Conservation (phyloP, 2,797 vertebrate genomes). For the Diplodus sargus region DNA sequence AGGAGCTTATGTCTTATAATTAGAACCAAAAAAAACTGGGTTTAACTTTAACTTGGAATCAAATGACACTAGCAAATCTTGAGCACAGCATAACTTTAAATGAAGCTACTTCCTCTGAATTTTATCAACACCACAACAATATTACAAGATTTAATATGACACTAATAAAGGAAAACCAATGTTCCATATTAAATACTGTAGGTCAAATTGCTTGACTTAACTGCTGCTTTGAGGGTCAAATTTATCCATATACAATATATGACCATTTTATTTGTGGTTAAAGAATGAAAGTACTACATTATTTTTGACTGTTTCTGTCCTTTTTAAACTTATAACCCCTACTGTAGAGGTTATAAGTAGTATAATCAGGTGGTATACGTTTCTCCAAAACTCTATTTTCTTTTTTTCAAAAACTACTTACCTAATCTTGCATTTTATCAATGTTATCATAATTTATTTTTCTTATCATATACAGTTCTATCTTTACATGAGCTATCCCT, state of each 20-base stretch:
- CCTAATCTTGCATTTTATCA: no score
- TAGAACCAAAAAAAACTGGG: neutral
- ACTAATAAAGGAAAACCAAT: neutral
- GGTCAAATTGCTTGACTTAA: neutral
- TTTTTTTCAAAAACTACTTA: neutral
- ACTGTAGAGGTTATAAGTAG: neutral
- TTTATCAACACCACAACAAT: conserved; percentile 7
- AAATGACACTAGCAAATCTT: conserved; percentile 1
- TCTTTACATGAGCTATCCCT: neutral
- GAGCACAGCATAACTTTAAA: neutral
- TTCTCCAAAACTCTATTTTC: neutral
- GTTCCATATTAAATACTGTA: neutral
- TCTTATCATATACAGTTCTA: neutral
- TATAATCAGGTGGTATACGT: neutral
- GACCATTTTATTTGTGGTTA: neutral
- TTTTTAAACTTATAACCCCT: no score
- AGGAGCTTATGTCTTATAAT: conserved; percentile 13
- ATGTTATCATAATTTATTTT: neutral
- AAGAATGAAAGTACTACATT: neutral
- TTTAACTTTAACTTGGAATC: conserved; percentile 34
- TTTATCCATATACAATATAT: neutral
- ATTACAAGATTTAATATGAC: neutral
- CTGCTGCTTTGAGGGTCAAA: neutral
- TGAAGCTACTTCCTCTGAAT: neutral
- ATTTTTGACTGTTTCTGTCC: no score